Base-by-base conservation (phyloP, 2,888 invertebrate species). In the Synanthedon myopaeformis region DNA sequence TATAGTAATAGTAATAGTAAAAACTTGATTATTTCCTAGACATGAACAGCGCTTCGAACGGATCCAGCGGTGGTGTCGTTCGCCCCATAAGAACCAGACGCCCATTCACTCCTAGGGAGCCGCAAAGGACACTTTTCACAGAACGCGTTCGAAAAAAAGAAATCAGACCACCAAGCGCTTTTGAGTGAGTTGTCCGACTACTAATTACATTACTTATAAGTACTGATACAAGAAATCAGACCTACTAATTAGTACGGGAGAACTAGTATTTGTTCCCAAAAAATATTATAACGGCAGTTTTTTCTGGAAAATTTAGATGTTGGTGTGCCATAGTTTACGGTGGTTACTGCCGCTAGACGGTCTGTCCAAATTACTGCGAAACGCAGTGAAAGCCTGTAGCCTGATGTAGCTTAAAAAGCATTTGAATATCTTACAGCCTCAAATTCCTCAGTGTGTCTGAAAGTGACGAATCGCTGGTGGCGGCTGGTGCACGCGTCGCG, bases 61-160 rank as follows among this genome's bases (percentile, higher is more conserved):
- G 61, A 6, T 65, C 66, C 2, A 35, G 35, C 35, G 62, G 74
- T 41, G 77, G 77, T 49, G 83, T 63, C 61, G 86, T 75, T 58
- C 80, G 91, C 41, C 89, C 92, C 50, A 87, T 96, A 57, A 91
- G 92, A 68, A 96, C 96, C 51, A 92, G 93, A 55, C 89, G 96
- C n/a, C 96, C 96, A 6, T 95, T 92, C 74, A 96, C 96, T 11
- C 96, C 96, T 8, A 89, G 93, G 48, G 95, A 95, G 59, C 92
- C 93, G 48, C 92, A 94, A 60, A 89, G 96, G 41, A 91, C 92
- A 13, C 87, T 96, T 8, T 96, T 94, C 79, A 93, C 93, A 0
- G 83, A 84, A 41, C 73, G 79, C 45, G 58, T 76, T 35, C 71
- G 72, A 17, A 76, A 71, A 55, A 73, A 73, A 49, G 81, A 84